Evolutionary conservation across 2,888 invertebrate genomes (phyloP).

Genomic region (Alentia gelatinosa): DNA sequence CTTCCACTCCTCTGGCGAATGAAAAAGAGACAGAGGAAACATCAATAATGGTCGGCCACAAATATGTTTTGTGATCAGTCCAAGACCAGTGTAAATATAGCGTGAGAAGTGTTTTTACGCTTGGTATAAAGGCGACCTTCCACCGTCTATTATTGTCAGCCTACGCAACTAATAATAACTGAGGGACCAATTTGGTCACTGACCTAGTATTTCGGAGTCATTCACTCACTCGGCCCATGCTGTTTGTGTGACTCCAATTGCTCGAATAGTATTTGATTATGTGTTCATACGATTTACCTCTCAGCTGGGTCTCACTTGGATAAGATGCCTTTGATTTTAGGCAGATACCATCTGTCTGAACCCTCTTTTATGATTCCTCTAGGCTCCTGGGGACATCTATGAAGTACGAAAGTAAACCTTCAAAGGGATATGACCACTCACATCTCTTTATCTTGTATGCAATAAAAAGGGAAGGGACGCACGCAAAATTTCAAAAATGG

Average conservation of each 20-base stretch:
- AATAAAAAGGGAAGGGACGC: too few relatives aligned
- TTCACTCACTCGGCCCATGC: not conserved
- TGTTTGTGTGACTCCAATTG: not conserved
- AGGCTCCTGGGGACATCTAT: too few relatives aligned
- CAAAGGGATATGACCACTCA: too few relatives aligned
- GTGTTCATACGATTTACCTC: too few relatives aligned
- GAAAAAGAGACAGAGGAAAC: not conserved
- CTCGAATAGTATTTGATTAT: too few relatives aligned
- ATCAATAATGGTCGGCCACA: not conserved
- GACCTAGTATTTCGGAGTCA: not conserved
- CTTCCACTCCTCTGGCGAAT: not conserved
- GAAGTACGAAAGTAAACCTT: too few relatives aligned
- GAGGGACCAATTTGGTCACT: not conserved
- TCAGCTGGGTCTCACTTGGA: too few relatives aligned
- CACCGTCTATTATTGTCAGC: not conserved
- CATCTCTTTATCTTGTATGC: too few relatives aligned
- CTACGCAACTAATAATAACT: not conserved
- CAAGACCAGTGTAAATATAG: not conserved
- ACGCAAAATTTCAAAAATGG: too few relatives aligned
- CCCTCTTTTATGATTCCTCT: too few relatives aligned
- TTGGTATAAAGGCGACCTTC: not conserved
- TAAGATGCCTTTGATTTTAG: too few relatives aligned
- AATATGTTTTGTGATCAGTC: conserved; percentile 4
- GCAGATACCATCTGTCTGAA: too few relatives aligned
- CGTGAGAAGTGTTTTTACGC: not conserved